These are phyloP conservation scores for Ormyrus thymus DNA, from an alignment of 2,888 invertebrate genomes.

Conservation along the genomic window DNA sequence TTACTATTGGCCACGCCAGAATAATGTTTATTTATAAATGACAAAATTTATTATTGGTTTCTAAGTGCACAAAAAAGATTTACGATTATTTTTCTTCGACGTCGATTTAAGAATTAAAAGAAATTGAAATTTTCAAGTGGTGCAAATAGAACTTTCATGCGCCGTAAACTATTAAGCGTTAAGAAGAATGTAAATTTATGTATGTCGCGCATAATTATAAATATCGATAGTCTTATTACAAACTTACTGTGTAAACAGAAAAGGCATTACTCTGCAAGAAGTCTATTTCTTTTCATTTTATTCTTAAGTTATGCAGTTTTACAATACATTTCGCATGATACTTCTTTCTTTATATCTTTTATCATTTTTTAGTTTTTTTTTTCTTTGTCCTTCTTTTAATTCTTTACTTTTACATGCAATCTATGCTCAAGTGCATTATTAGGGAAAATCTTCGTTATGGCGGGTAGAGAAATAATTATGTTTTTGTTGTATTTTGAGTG, in stretches of 20 bases:
- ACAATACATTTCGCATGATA: constrained; percentile 37
- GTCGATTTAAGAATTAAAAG: neutral
- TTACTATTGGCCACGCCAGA: neutral
- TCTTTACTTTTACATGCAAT: constrained; percentile 10
- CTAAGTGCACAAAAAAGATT: too few species aligned
- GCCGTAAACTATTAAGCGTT: constrained; percentile 71
- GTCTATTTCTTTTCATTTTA: constrained; percentile 59
- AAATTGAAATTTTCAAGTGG: constrained; percentile 26
- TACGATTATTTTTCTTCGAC: too few species aligned
- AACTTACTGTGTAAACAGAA: constrained; percentile 69
- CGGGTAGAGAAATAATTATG: constrained; percentile 25
- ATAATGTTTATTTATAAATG: neutral
- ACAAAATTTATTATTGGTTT: too few species aligned
- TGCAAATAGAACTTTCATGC: constrained; percentile 62
- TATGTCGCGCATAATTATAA: constrained; percentile 68
- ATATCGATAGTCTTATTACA: constrained; percentile 66
- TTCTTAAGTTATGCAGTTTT: constrained; percentile 42
- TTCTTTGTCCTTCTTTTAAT: constrained; percentile 4
- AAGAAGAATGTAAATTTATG: constrained; percentile 66
- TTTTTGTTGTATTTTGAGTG: constrained; percentile 5
- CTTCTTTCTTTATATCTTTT: constrained; percentile 23
- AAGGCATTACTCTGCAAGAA: constrained; percentile 70
- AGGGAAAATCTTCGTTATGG: constrained; percentile 12
- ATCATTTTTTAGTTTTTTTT: constrained; percentile 1
- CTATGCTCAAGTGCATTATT: constrained; percentile 6